phyloP scores from a whole-genome alignment of 2,113 vertebrate species.

The Prionailurus viverrinus region DNA sequence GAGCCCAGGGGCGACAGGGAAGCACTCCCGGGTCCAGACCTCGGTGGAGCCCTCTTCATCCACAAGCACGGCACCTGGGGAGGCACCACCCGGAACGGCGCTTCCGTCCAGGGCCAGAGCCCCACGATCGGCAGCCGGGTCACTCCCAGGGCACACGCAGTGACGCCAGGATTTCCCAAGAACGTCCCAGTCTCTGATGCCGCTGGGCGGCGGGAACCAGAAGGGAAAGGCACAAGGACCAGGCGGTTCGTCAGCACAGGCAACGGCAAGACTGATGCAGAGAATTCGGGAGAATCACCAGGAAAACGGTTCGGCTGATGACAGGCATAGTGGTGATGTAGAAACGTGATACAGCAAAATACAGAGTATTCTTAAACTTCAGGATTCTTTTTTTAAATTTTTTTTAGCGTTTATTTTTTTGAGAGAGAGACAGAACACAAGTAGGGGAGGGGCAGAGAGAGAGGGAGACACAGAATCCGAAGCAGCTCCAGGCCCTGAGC shows the following conservation, averaged over 20 bases:
- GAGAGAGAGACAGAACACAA: no score
- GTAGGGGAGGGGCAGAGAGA: no score
- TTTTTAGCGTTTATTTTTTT: no score
- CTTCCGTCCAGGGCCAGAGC: fast-evolving
- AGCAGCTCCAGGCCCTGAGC: no score
- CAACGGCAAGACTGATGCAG: fast-evolving
- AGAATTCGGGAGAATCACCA: not conserved
- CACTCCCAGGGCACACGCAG: not conserved
- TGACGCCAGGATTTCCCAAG: not conserved
- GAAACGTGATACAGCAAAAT: not conserved
- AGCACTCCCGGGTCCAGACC: not conserved
- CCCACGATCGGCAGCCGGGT: fast-evolving
- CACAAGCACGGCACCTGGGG: not conserved
- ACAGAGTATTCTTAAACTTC: not conserved
- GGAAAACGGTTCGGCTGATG: not conserved
- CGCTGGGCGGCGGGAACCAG: not conserved
- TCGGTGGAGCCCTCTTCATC: not conserved
- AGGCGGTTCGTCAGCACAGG: fast-evolving
- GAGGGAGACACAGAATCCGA: no score
- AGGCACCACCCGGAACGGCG: not conserved
- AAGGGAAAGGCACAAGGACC: not conserved
- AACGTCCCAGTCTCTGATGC: not conserved
- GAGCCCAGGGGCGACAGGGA: not conserved
- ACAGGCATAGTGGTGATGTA: not conserved
- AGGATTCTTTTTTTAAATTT: not conserved